phyloP scores from a whole-genome alignment of 92 coral and sea anemone genomes.

The Paragorgia papillata region DNA sequence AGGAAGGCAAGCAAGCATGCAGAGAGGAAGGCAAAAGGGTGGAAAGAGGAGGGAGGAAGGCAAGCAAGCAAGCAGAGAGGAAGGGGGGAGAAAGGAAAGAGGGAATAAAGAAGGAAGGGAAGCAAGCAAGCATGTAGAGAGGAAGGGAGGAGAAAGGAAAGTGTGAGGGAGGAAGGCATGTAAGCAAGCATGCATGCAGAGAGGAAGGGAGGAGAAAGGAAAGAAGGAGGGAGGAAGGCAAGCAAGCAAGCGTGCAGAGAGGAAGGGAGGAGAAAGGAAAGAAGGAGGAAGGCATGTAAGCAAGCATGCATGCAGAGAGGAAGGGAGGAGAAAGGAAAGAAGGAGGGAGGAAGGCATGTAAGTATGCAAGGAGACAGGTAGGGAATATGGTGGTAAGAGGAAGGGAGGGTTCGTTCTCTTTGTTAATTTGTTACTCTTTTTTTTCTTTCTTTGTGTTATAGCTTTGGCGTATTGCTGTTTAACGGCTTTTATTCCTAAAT shows the following conservation, averaged over 20 bases:
- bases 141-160: not conserved
- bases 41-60: not conserved
- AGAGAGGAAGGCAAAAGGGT: not conserved
- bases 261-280: not conserved
- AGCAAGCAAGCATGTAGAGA: not conserved
- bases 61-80: not conserved
- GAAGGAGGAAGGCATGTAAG: not conserved
- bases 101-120: not conserved
- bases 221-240: not conserved
- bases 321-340: not conserved
- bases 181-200: not conserved
- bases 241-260: not conserved
- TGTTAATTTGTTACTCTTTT: too few relatives aligned
- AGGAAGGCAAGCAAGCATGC: not conserved
- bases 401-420: not conserved
- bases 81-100: not conserved
- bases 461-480: constrained; percentile 86
- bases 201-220: not conserved
- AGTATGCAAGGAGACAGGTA: not conserved
- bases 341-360: not conserved
- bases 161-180: not conserved
- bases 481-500: constrained; percentile 89
- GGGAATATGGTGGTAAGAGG: not conserved
- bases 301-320: not conserved
- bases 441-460: constrained; percentile 22